phyloP scores from a whole-genome alignment of 2,888 invertebrate genomes.

The Palloptera scutellata region DNA sequence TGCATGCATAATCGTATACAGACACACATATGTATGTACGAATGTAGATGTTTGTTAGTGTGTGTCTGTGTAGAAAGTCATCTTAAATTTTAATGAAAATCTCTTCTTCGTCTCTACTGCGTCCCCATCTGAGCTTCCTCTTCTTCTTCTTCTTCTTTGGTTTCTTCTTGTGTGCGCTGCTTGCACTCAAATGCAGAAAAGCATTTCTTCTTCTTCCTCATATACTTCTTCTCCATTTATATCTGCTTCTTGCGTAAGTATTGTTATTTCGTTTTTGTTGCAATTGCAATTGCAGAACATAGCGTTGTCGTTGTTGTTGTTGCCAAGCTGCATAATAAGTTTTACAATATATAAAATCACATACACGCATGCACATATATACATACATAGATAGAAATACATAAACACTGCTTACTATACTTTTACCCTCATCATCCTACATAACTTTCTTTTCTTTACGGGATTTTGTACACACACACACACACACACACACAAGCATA shows the following conservation, averaged over 20 bases:
- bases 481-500: neutral
- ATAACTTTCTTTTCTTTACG: constrained; percentile 17
- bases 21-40: neutral
- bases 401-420: neutral
- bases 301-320: no score
- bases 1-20: neutral
- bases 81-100: constrained; percentile 58
- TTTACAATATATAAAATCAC: no score
- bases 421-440: neutral
- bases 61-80: constrained; percentile 29
- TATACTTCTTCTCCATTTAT: neutral
- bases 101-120: constrained; percentile 31
- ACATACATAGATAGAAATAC: no score
- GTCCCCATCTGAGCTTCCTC: neutral
- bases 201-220: neutral
- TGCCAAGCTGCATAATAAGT: neutral
- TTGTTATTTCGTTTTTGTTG: neutral
- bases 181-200: neutral
- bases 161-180: neutral
- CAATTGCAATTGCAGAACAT: neutral
- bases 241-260: neutral
- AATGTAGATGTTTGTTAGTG: neutral
- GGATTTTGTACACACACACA: neutral
- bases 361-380: no score
- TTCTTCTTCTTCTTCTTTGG: no score